Conservation (phyloP, 92 coral and sea anemone species). For the Ricordea florida region DNA sequence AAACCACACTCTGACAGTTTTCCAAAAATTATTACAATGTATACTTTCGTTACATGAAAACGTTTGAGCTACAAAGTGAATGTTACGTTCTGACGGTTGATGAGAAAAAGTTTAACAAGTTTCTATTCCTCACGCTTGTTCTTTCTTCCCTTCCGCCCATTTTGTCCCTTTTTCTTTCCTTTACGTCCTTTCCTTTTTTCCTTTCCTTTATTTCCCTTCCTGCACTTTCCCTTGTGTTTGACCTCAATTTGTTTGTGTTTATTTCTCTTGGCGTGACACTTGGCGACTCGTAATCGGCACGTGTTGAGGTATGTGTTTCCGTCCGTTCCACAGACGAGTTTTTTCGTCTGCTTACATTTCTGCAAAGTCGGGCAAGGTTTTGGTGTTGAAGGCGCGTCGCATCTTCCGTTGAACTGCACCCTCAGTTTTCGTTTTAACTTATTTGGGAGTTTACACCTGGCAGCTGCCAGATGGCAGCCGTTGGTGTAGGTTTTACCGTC, state of each 20-base stretch:
- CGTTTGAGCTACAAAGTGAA: no score
- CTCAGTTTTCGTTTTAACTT: constrained; percentile 55
- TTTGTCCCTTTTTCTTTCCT: background rate
- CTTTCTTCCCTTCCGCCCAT: constrained; percentile 1
- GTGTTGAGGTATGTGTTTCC: constrained; percentile 85
- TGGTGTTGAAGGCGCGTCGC: constrained; percentile 49
- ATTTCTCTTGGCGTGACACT: constrained; percentile 72
- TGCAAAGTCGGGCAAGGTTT: constrained; percentile 68
- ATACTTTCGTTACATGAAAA: no score
- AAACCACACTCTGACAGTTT: no score
- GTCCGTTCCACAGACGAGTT: constrained; percentile 88
- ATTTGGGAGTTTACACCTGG: constrained; percentile 75
- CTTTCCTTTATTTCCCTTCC: background rate
- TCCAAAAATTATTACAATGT: no score
- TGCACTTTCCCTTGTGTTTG: constrained; percentile 11
- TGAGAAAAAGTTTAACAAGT: background rate
- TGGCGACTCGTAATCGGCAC: constrained; percentile 82
- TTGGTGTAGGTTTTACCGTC: constrained; percentile 84
- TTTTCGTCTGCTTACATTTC: constrained; percentile 64
- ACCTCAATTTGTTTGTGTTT: constrained; percentile 23
- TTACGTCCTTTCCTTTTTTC: background rate
- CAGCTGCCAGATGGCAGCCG: constrained; percentile 76
- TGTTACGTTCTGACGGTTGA: no score
- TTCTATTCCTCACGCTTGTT: background rate
- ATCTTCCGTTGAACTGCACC: constrained; percentile 56